Percentiles rank a stretch among this genome's conserved stretches.
Evolutionary conservation across 2,113 vertebrate species (phyloP).

Genomic region (Caranx ignobilis): DNA sequence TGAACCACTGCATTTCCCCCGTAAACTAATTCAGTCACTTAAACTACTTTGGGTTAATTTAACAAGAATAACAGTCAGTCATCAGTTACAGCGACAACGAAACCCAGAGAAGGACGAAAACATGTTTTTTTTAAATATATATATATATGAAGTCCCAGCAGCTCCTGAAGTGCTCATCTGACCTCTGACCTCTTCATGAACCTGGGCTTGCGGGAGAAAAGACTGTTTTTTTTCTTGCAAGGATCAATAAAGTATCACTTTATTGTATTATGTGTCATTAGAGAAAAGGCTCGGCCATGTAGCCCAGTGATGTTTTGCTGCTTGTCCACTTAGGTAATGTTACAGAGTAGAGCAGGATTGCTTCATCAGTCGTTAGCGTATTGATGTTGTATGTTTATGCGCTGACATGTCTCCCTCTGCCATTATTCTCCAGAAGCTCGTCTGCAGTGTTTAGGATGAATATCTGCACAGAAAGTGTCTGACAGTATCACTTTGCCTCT

Average conservation of each 20-base stretch:
- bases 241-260: constrained; percentile 56
- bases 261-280: constrained; percentile 55
- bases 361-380: constrained; percentile 25
- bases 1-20: background rate
- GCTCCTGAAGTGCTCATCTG: background rate
- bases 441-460: background rate
- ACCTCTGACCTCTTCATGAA: constrained; percentile 41
- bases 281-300: constrained; percentile 40
- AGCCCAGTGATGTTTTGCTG: constrained; percentile 42
- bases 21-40: background rate
- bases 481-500: background rate
- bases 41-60: background rate
- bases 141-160: background rate
- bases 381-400: constrained; percentile 20
- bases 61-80: background rate
- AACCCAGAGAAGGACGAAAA: background rate
- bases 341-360: constrained; percentile 43
- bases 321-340: constrained; percentile 53
- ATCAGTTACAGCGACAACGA: background rate
- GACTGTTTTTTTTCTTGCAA: constrained; percentile 7
- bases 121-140: background rate
- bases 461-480: background rate
- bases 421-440: background rate
- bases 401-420: constrained; percentile 30
- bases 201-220: background rate